A percentile compares a stretch with the other conserved stretches of the same genome.
Conservation (phyloP, 2,797 vertebrate genomes). For the Odontamblyopus lacepedii region DNA sequence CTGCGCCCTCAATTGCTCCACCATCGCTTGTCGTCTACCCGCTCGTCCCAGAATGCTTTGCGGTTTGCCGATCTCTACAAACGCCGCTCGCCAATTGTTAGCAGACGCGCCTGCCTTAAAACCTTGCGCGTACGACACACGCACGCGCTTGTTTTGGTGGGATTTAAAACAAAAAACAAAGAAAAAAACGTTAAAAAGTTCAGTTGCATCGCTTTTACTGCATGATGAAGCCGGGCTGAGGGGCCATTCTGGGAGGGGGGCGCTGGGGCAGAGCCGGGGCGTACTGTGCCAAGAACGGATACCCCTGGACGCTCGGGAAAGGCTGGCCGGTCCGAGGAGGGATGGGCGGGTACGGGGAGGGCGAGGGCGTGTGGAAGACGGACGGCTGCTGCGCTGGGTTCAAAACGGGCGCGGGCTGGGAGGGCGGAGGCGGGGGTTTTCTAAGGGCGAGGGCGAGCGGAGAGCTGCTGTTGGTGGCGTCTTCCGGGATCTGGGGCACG, state of each 20-base stretch:
- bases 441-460: constrained; percentile 81
- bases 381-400: constrained; percentile 63
- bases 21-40: no score
- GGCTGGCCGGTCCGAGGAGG: constrained; percentile 84
- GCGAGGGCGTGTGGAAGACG: constrained; percentile 71
- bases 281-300: constrained; percentile 82
- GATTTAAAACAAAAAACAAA: not conserved
- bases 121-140: not conserved
- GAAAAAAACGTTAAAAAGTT: not conserved
- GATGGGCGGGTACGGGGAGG: constrained; percentile 85
- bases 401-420: constrained; percentile 77
- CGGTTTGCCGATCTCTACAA: no score
- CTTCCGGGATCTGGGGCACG: constrained; percentile 57
- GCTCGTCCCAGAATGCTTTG: not conserved
- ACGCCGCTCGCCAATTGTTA: not conserved
- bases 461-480: constrained; percentile 45
- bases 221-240: constrained; percentile 93
- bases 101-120: not conserved
- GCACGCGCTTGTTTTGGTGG: not conserved
- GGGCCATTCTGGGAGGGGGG: constrained; percentile 82
- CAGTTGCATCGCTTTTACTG: constrained; percentile 76
- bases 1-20: no score
- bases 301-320: constrained; percentile 71
- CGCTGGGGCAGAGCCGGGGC: constrained; percentile 88
- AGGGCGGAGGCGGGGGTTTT: constrained; percentile 84